phyloP scores from a whole-genome alignment of 2,888 invertebrate genomes.

The Cremastobaeus sp. region DNA sequence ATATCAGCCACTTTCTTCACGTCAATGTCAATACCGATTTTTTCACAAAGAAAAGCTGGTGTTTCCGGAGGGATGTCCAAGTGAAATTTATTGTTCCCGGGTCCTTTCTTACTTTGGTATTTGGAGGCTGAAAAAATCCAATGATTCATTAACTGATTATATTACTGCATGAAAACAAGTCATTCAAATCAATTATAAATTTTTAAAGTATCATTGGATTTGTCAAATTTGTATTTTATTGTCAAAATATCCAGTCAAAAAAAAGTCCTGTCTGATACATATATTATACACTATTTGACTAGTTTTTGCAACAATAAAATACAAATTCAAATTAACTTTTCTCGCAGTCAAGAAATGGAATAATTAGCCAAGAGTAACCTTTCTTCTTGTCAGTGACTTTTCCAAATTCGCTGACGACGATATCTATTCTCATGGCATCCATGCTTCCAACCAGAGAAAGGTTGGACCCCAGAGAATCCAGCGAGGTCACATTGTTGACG shows the following conservation, averaged over 20 bases:
- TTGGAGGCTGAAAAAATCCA: constrained; percentile 75
- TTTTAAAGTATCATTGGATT: too few relatives aligned
- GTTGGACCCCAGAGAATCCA: constrained; percentile 94
- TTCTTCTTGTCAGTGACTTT: constrained; percentile 82
- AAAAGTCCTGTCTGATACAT: too few relatives aligned
- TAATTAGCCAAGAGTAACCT: constrained; percentile 62
- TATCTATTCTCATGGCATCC: constrained; percentile 93
- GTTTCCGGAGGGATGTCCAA: constrained; percentile 85
- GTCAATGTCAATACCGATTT: constrained; percentile 92
- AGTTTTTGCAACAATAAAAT: not conserved
- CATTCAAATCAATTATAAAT: too few relatives aligned
- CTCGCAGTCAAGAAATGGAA: too few relatives aligned
- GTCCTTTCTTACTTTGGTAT: constrained; percentile 71
- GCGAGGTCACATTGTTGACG: constrained; percentile 82
- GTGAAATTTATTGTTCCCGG: constrained; percentile 77
- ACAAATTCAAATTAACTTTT: constrained; percentile 9
- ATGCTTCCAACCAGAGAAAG: constrained; percentile 90
- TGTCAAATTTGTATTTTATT: too few relatives aligned
- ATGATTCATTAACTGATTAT: too few relatives aligned
- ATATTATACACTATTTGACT: too few relatives aligned
- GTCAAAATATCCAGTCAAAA: too few relatives aligned
- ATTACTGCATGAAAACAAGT: too few relatives aligned
- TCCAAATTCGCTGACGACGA: constrained; percentile 93
- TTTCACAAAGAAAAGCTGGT: constrained; percentile 95
- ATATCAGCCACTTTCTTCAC: constrained; percentile 93